Conservation (phyloP, 2,113 vertebrate genomes). For the Blennius ocellaris region DNA sequence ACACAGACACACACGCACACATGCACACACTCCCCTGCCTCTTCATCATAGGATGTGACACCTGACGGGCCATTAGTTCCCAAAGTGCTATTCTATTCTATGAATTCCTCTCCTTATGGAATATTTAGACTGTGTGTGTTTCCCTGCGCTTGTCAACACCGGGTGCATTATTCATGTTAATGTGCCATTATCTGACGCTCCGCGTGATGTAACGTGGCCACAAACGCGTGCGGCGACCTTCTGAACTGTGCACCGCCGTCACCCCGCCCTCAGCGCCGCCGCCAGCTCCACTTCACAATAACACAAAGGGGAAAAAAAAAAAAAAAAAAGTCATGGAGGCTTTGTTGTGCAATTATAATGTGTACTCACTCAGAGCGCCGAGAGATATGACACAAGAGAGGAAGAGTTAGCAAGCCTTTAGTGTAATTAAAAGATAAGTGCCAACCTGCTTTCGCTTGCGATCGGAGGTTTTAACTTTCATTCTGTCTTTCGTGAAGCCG, state of each 20-base stretch:
- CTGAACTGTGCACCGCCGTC: slow-evolving; percentile 71
- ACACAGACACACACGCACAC: slow-evolving; percentile 33
- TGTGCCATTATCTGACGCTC: slow-evolving; percentile 75
- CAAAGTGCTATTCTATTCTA: slow-evolving; percentile 74
- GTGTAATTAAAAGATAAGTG: slow-evolving; percentile 70
- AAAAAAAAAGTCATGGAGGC: slow-evolving; percentile 10
- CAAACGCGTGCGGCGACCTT: slow-evolving; percentile 73
- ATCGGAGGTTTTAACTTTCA: slow-evolving; percentile 48
- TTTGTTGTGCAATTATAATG: slow-evolving; percentile 63
- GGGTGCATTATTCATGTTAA: slow-evolving; percentile 82
- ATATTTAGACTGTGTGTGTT: slow-evolving; percentile 74
- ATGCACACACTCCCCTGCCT: slow-evolving; percentile 43
- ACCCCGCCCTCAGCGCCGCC: slow-evolving; percentile 51
- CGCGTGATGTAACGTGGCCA: slow-evolving; percentile 74
- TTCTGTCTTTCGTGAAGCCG: slow-evolving; percentile 41
- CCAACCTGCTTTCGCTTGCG: slow-evolving; percentile 27
- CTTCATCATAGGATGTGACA: slow-evolving; percentile 74
- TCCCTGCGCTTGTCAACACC: slow-evolving; percentile 73
- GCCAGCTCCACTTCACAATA: slow-evolving; percentile 41
- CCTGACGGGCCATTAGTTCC: slow-evolving; percentile 78
- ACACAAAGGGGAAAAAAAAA: slow-evolving; percentile 5
- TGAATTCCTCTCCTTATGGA: slow-evolving; percentile 76
- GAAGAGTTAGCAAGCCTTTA: slow-evolving; percentile 46
- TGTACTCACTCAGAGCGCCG: slow-evolving; percentile 40
- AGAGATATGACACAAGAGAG: slow-evolving; percentile 28